Conservation (phyloP, 2,113 vertebrate species). For the Pluvialis apricaria region DNA sequence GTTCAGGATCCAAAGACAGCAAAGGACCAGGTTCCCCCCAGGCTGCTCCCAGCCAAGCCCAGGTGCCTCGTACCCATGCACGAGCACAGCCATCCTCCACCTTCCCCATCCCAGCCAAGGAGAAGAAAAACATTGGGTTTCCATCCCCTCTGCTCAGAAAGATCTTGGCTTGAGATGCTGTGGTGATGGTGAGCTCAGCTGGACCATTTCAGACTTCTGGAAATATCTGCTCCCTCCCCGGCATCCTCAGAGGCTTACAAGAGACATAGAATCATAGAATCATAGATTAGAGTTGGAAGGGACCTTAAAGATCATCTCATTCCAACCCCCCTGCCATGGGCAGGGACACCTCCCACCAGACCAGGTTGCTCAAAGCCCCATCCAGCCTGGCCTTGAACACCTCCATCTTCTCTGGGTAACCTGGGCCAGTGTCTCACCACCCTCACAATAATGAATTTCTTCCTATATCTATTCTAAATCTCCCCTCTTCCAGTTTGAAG, state of each 20-base stretch:
- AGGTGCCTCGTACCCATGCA: neutral
- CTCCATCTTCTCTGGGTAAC: neutral
- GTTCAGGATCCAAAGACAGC: neutral
- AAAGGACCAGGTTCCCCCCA: neutral
- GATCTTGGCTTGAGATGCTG: accelerated
- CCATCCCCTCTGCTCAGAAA: neutral
- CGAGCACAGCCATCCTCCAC: no score
- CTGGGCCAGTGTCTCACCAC: neutral
- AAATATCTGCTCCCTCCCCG: neutral
- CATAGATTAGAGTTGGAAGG: neutral
- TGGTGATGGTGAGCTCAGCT: neutral
- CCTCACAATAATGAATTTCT: neutral
- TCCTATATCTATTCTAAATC: neutral
- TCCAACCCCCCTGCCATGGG: neutral
- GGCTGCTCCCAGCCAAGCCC: neutral
- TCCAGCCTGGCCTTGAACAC: neutral
- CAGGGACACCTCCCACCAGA: neutral
- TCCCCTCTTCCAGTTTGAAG: neutral
- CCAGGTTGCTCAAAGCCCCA: neutral
- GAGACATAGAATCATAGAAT: neutral
- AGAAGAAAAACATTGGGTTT: accelerated
- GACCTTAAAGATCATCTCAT: neutral
- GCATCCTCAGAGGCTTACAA: neutral
- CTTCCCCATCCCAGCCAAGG: neutral
- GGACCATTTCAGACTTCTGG: neutral